These are phyloP conservation scores for Ecliptopera silaceata DNA, from an alignment of 2,888 invertebrate genomes.

Conservation along the genomic window DNA sequence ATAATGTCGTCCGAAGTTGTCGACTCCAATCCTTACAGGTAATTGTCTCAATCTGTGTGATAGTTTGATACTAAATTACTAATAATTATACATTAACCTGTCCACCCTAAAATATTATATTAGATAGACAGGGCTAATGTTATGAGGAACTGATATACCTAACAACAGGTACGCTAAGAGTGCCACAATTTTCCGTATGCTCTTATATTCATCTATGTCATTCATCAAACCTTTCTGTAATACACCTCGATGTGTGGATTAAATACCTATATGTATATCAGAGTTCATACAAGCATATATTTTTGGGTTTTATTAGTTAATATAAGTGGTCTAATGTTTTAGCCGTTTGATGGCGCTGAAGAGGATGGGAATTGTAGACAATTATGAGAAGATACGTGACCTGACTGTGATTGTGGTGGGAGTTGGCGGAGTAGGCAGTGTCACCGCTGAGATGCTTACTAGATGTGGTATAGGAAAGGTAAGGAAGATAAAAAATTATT, in stretches of 20 bases:
- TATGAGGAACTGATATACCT: background rate
- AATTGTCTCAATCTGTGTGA: constrained; percentile 38
- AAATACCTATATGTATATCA: no score
- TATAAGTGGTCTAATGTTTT: constrained; percentile 42
- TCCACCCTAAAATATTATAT: background rate
- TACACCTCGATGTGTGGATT: no score
- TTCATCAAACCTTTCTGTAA: no score
- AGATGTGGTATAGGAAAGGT: constrained; percentile 99
- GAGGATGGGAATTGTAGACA: constrained; percentile 99
- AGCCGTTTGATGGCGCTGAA: constrained; percentile 99
- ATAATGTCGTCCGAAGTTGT: constrained; percentile 98
- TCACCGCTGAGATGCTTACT: constrained; percentile 99
- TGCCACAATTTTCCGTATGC: constrained; percentile 1
- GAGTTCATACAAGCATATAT: no score
- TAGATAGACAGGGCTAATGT: background rate
- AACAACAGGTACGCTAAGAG: constrained; percentile 1
- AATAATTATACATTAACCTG: background rate
- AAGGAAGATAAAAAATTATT: background rate
- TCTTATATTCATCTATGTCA: no score
- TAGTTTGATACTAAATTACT: background rate
- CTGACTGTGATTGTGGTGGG: constrained; percentile 97
- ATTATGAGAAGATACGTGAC: constrained; percentile 96
- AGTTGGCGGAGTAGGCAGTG: constrained; percentile 99
- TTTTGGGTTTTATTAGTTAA: no score
- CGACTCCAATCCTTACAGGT: constrained; percentile 99